Conservation (phyloP, 2,797 vertebrate genomes). For the Pempheris klunzingeri region DNA sequence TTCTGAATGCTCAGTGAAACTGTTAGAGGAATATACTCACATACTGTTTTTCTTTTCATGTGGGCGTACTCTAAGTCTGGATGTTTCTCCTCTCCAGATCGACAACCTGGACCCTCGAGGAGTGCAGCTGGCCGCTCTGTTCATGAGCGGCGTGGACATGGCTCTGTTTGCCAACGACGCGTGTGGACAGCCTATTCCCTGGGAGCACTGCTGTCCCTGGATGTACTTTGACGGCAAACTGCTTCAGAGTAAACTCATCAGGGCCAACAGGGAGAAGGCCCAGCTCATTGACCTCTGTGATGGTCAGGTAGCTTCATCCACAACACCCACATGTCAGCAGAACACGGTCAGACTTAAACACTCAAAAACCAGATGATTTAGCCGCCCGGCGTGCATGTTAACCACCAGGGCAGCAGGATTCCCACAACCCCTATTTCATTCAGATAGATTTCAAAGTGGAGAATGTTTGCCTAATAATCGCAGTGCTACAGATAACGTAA, state of each 20-base stretch:
- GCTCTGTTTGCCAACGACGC: constrained; percentile 95
- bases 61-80: not conserved
- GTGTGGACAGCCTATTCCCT: constrained; percentile 95
- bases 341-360: not conserved
- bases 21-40: not conserved
- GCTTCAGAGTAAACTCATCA: constrained; percentile 95
- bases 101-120: constrained; percentile 94
- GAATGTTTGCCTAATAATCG: too few species aligned
- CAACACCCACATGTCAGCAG: not conserved
- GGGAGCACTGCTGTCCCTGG: constrained; percentile 98
- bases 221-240: constrained; percentile 98
- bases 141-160: constrained; percentile 98
- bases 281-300: constrained; percentile 99
- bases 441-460: too few species aligned
- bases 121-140: constrained; percentile 94
- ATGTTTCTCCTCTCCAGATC: constrained; percentile 86
- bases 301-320: constrained; percentile 90
- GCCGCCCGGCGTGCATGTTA: too few species aligned
- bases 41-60: not conserved
- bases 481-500: too few species aligned
- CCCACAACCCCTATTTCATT: too few species aligned
- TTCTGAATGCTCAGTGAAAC: constrained; percentile 29
- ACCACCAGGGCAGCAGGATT: too few species aligned
- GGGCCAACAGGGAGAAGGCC: constrained; percentile 93
- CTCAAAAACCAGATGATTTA: too few species aligned